A percentile compares a stretch with the other conserved stretches of the same genome.
Conservation (phyloP, 2,888 invertebrate genomes). For the Cephus pulcher region DNA sequence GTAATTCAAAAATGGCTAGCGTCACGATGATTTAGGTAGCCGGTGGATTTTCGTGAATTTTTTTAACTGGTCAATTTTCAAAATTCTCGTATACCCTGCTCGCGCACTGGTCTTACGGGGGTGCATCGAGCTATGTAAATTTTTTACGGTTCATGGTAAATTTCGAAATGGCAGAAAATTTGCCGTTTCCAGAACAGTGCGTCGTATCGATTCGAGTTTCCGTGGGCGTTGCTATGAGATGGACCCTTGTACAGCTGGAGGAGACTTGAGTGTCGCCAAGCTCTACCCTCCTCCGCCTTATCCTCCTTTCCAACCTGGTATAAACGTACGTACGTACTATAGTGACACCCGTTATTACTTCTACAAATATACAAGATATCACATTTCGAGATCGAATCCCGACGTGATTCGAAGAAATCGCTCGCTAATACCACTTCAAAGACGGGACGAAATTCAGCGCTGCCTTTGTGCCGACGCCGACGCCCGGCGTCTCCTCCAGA, state of each 20-base stretch:
- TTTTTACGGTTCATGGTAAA: slow-evolving; percentile 30
- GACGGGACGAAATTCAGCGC: slow-evolving; percentile 8
- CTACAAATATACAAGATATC: slow-evolving; percentile 60
- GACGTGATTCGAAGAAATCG: slow-evolving; percentile 32
- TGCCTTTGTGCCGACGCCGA: not conserved
- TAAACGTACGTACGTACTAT: slow-evolving; percentile 24
- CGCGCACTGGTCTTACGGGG: not conserved
- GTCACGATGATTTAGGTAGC: too few species aligned
- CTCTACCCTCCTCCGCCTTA: slow-evolving; percentile 55
- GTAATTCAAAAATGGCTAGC: not conserved
- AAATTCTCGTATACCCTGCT: not conserved
- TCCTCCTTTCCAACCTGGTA: slow-evolving; percentile 38
- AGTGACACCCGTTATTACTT: slow-evolving; percentile 55
- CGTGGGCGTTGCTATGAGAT: slow-evolving; percentile 67
- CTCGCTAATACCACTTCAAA: slow-evolving; percentile 43
- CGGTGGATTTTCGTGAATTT: not conserved
- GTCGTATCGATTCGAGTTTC: slow-evolving; percentile 65
- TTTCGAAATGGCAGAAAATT: slow-evolving; percentile 59
- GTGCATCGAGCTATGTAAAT: not conserved
- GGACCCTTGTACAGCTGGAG: slow-evolving; percentile 64
- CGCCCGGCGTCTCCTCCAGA: not conserved
- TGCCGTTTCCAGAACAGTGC: slow-evolving; percentile 62
- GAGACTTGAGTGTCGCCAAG: slow-evolving; percentile 64
- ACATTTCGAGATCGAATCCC: slow-evolving; percentile 42
- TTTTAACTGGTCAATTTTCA: not conserved